Conservation (phyloP, 2,888 invertebrate species). For the Choristoneura rosaceana region DNA sequence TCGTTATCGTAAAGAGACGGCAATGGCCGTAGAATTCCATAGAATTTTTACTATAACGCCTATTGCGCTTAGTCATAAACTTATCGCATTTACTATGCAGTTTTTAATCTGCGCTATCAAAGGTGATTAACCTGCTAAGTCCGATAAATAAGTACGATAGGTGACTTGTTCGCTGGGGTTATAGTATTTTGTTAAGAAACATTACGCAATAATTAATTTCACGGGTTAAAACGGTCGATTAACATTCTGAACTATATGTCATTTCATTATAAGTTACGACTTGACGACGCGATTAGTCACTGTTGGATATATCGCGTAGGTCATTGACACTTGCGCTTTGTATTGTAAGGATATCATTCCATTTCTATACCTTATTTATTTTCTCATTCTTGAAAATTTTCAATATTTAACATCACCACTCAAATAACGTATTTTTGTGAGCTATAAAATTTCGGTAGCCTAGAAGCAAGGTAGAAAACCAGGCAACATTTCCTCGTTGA, state of each 20-base stretch:
- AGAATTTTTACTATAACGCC: constrained; percentile 27
- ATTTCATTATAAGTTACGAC: too few species aligned
- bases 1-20: constrained; percentile 31
- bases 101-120: constrained; percentile 30
- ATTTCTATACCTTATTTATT: neutral
- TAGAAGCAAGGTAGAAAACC: too few species aligned
- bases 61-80: constrained; percentile 30
- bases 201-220: neutral
- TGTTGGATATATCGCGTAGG: neutral
- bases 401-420: too few species aligned
- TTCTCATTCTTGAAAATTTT: too few species aligned
- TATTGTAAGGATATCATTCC: neutral
- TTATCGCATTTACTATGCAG: constrained; percentile 12
- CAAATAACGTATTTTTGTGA: too few species aligned
- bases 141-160: neutral
- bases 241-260: too few species aligned
- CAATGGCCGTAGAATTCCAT: constrained; percentile 28
- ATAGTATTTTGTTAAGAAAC: neutral
- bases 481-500: too few species aligned
- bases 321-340: neutral
- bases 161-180: neutral
- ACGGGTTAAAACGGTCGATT: too few species aligned
- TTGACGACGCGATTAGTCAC: too few species aligned
- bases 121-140: constrained; percentile 33
- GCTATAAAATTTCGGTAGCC: too few species aligned